A percentile compares a stretch with the other conserved stretches of the same genome.
Conservation (phyloP, 2,113 vertebrate genomes). For the Gymnogyps californianus region DNA sequence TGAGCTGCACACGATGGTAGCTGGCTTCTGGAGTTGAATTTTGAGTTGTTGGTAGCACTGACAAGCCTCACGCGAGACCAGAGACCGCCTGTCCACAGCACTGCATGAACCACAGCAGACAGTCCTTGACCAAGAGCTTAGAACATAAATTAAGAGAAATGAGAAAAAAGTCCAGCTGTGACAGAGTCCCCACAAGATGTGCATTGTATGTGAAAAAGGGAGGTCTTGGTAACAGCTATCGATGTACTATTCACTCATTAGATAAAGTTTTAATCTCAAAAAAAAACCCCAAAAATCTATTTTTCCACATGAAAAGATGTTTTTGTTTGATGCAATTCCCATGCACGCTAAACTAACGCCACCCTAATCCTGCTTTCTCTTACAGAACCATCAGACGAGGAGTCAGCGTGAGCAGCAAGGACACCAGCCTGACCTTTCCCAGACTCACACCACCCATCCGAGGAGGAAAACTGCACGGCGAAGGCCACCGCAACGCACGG, state of each 20-base stretch:
- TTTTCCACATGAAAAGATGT: neutral
- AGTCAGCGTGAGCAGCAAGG: neutral
- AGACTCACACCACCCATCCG: neutral
- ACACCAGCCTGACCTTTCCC: neutral
- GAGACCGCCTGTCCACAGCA: fast-evolving
- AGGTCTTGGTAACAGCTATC: neutral
- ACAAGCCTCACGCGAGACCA: neutral
- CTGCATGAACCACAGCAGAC: neutral
- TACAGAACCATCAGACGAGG: neutral
- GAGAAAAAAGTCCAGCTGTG: neutral
- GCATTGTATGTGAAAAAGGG: neutral
- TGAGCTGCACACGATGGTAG: fast-evolving
- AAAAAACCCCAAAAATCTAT: neutral
- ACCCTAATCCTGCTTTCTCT: neutral
- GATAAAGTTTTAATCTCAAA: neutral
- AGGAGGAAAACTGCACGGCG: neutral
- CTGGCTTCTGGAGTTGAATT: neutral
- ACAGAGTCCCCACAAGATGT: neutral
- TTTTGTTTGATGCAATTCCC: neutral
- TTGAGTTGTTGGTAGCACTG: neutral
- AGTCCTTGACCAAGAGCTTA: neutral
- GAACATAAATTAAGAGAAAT: neutral
- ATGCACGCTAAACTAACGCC: fast-evolving
- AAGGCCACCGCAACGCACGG: neutral
- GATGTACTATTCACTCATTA: too few relatives aligned